Evolutionary conservation across 2,797 vertebrate species (phyloP), one percentile per base, ranked within the genome.

Genomic region (Onychomys leucogaster): DNA sequence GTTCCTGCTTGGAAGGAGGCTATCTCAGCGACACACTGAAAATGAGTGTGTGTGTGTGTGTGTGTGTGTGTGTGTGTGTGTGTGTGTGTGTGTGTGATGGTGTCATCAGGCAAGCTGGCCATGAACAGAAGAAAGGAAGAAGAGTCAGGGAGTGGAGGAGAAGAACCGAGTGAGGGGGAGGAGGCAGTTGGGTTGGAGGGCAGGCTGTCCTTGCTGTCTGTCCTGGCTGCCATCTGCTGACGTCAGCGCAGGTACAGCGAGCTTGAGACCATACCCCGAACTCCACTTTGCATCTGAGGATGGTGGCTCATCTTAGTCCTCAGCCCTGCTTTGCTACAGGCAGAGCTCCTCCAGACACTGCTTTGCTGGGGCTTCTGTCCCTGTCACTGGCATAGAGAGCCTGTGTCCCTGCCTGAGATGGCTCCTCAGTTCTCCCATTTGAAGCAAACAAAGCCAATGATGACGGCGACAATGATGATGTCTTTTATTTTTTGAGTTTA

Each of bases 201-300:
- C 37, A 63, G 81, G 41, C 43, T 63, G 81, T 84, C 59, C 81
- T 17, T 32, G 2, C 8, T 10, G 29, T 46, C 29, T 65, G 29
- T 52, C 57, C 1, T 0, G 12, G 32, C 43, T 55, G 27, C 34
- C 34, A 29, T 52, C 87, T n/a, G 52, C 52, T 32, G 69, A n/a
- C 37, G 37, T 87, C 76, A 0, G 2, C 14, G 52, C 3, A 10
- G 91, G 27, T 1, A 17, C 9, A 21, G 49, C 32, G 34, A 27
- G 37, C 1, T n/a, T 67, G 14, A 27, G 80, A 21, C 2, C 3
- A 0, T 0, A 0, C 3, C 1, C 1, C 65, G 5, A 37, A 37
- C 34, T 63, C 25, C 29, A 3, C 80, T 13, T 46, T 34, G 69
- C 4, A 41, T 23, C 41, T 21, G 34, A 21, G 19, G 52, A 13